Evolutionary conservation across 30 jellyfish, hydroid and myxozoan genomes (phyloP), one percentile per base, ranked within the genome.

Genomic region (Chrysaora quinquecirrha): DNA sequence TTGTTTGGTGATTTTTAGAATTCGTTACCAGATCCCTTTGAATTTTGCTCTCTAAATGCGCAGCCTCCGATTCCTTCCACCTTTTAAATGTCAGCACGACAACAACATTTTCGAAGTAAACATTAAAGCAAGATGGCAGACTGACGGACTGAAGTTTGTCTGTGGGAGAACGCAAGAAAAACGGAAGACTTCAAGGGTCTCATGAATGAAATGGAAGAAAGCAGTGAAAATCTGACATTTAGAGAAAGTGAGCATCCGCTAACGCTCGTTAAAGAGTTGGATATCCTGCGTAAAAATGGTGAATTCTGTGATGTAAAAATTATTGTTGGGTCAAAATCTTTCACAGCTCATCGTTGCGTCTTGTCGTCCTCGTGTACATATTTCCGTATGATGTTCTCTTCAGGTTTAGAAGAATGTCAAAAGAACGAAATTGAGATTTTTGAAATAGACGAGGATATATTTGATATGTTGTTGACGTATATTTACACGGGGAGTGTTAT

Each of bases 401-500:
- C 92, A 14, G 92, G 92, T 24, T 31, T 82, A 62, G 54, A 34
- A 34, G 92, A 82, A 35, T 68, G 85, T 0, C 52, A 30, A 4
- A 82, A 82, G 25, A 56, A 69, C 50, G 92, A 82, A 29, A 82
- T 82, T 25, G 80, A 82, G 64, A 82, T 82, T 24, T 82, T 64
- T 70, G 92, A 82, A 25, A 58, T 82, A 24, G 62, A 76, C 21
- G 92, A 69, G 47, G 58, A 68, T 7, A 69, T 82, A 18, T 82
- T 82, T 82, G 92, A 82, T 38, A 68, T 82, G 0, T 14, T 82
- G 18, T 34, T 82, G n/a, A 60, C 73, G 21, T 82, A 48, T 35
- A 82, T 82, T 56, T 82, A 82, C 80, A 82, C 92, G 1, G 92
- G 92, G 23, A 71, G 49, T 68, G 85, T 82, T n/a, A 54, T 70